phyloP scores from a whole-genome alignment of 2,113 vertebrate genomes.

The Scomber japonicus region DNA sequence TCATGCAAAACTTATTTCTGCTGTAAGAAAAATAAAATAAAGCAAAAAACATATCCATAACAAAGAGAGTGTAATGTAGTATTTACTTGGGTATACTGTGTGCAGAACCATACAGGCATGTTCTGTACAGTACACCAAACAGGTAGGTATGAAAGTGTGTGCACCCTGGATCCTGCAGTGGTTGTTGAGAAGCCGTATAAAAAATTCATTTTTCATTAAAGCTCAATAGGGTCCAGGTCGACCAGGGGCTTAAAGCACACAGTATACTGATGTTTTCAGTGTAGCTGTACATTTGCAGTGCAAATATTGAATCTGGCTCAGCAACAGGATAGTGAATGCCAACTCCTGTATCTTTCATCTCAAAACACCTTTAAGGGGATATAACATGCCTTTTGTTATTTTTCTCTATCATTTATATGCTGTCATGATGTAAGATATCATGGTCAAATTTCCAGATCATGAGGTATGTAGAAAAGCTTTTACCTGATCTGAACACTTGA shows the following conservation, averaged over 20 bases:
- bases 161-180: conserved; percentile 3
- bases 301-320: conserved; percentile 14
- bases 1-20: no score
- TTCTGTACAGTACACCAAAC: not conserved
- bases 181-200: conserved; percentile 2
- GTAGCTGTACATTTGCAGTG: not conserved
- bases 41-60: no score
- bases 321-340: not conserved
- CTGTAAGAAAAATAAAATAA: no score
- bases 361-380: not conserved
- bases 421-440: no score
- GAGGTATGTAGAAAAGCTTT: no score
- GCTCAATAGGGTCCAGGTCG: not conserved
- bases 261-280: not conserved
- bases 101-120: no score
- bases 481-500: no score
- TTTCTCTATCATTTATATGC: no score
- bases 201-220: conserved; percentile 19
- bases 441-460: no score
- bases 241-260: conserved; percentile 5
- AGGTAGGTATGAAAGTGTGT: not conserved
- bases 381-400: no score
- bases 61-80: no score
- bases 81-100: no score
- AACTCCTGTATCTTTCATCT: not conserved